phyloP scores from a whole-genome alignment of 2,888 invertebrate species.

The Agrypnus murinus region DNA sequence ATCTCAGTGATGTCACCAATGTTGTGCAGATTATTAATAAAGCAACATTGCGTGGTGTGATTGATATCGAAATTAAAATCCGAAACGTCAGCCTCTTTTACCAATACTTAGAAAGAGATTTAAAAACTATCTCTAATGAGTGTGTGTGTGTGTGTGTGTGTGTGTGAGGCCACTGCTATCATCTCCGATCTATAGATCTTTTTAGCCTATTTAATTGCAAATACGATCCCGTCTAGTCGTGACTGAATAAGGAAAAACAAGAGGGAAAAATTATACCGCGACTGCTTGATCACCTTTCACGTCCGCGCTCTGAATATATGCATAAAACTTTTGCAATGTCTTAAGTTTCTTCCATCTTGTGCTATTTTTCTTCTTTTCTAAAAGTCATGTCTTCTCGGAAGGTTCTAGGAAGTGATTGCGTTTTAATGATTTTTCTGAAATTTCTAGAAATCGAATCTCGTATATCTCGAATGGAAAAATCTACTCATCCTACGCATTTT shows the following conservation, averaged over 20 bases:
- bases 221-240: slow-evolving; percentile 22
- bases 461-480: too few species aligned
- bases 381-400: too few species aligned
- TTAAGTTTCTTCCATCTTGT: neutral
- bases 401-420: too few species aligned
- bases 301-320: slow-evolving; percentile 16
- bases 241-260: slow-evolving; percentile 24
- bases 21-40: slow-evolving; percentile 32
- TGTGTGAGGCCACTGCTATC: too few species aligned
- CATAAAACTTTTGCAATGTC: slow-evolving; percentile 7
- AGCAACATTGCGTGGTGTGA: slow-evolving; percentile 30
- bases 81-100: slow-evolving; percentile 9
- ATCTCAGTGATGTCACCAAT: slow-evolving; percentile 35
- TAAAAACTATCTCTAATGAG: too few species aligned
- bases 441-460: too few species aligned
- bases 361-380: too few species aligned
- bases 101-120: too few species aligned
- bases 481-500: too few species aligned
- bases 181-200: slow-evolving; percentile 6
- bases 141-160: too few species aligned
- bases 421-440: too few species aligned
- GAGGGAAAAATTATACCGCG: slow-evolving; percentile 19
- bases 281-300: slow-evolving; percentile 20
- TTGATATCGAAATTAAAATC: slow-evolving; percentile 29
- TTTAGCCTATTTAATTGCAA: slow-evolving; percentile 13